Conservation (phyloP, 2,113 vertebrate species). For the Chionomys nivalis region DNA sequence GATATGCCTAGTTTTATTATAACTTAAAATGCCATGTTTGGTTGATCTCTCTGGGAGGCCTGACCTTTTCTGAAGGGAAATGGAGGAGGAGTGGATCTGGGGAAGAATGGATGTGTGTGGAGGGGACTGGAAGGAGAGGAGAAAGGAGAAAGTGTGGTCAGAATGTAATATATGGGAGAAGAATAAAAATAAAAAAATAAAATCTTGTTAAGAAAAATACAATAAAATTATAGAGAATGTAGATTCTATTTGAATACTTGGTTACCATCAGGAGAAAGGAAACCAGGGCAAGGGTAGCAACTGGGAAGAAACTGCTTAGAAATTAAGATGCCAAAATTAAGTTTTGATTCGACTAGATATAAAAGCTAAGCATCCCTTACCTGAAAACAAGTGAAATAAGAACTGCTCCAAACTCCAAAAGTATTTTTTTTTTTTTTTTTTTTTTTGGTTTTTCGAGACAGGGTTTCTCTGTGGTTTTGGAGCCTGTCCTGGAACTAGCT, state of each 20-base stretch:
- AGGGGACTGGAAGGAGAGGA: neutral
- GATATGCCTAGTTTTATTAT: neutral
- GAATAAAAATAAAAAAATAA: neutral
- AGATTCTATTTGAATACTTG: neutral
- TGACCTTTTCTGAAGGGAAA: neutral
- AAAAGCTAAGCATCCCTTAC: neutral
- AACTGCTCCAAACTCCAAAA: neutral
- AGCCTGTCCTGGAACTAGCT: no score
- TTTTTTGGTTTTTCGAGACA: no score
- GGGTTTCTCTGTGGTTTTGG: no score
- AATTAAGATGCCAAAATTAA: neutral
- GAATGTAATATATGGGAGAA: neutral
- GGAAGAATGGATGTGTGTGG: neutral
- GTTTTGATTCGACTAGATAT: neutral
- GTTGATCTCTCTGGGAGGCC: neutral
- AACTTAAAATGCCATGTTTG: neutral
- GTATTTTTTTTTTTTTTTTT: no score
- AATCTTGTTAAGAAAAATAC: neutral
- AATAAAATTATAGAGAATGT: neutral
- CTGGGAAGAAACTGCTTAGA: constrained; percentile 23
- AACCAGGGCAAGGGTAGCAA: neutral
- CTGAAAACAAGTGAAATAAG: neutral
- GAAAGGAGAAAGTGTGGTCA: neutral
- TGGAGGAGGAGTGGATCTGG: neutral
- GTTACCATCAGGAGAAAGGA: constrained; percentile 12